A percentile compares a stretch with the other conserved stretches of the same genome.
Evolutionary conservation across 2,113 vertebrate species (phyloP).

Genomic region (Lasiurus borealis): DNA sequence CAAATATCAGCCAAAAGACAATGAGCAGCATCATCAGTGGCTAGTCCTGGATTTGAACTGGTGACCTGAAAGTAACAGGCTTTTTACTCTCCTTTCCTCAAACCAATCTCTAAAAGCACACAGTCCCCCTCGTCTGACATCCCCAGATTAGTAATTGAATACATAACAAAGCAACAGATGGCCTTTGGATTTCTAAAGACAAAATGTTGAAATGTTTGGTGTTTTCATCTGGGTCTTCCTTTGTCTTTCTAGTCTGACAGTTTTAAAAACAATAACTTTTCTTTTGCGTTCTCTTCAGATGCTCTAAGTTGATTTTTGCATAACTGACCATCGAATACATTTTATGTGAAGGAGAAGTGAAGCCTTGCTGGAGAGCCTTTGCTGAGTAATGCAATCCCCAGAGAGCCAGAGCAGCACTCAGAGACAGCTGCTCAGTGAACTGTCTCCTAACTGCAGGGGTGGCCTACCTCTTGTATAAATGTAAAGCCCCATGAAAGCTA

Average conservation of each 20-base stretch:
- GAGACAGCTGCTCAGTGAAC: constrained; percentile 69
- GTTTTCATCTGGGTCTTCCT: constrained; percentile 65
- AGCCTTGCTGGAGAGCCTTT: constrained; percentile 74
- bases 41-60: constrained; percentile 24
- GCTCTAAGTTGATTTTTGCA: constrained; percentile 79
- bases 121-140: not conserved
- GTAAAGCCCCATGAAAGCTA: constrained; percentile 68
- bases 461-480: constrained; percentile 52
- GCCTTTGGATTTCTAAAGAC: constrained; percentile 46
- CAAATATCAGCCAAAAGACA: not conserved
- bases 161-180: constrained; percentile 21
- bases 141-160: not conserved
- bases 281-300: constrained; percentile 76
- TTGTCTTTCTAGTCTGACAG: constrained; percentile 64
- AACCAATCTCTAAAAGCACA: not conserved
- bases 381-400: constrained; percentile 76
- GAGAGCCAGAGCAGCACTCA: constrained; percentile 62
- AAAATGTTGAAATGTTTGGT: not conserved
- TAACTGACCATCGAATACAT: constrained; percentile 73
- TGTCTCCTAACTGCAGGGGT: constrained; percentile 73
- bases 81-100: not conserved
- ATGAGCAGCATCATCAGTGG: not conserved
- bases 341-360: constrained; percentile 71
- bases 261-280: constrained; percentile 73
- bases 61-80: constrained; percentile 26